Base-by-base conservation (phyloP, 1,140 invertebrate species). In the Pseudoatta argentina region DNA sequence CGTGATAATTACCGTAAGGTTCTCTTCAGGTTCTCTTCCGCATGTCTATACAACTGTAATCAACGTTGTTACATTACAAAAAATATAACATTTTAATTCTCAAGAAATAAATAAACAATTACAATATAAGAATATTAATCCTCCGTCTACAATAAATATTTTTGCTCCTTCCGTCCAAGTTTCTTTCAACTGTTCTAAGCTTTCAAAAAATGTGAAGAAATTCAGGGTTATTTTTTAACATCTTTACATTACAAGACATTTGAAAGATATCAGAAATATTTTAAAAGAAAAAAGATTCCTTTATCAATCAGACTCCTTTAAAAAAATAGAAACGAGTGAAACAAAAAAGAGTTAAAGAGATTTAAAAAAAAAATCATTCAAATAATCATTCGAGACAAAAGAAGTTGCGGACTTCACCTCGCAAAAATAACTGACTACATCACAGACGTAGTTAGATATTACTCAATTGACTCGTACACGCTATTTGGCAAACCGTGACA, bases 381-480 rank as follows among this genome's bases (percentile, higher is more conserved):
- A 55, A 55, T n/a, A n/a, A 57, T 53, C 4, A 14, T 27, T 10
- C 67, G 14, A 76, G 61, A 59, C 44, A 34, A 82, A 86, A 51
- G 21, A 53, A 63, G 57, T 18, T 21, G 39, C 82, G 55, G 57
- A 81, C 81, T 4, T 21, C 64, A 24, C 53, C 59, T 76, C 4
- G 48, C 39, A 27, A 48, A 72, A 89, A 89, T 90, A 90, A 53
- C 12, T 48, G 39, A 16, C 53, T 72, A 59, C 85, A 39, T 90
- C 88, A 78, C 53, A 76, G 53, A 61, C 66, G 66, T n/a, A 64
- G 73, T 12, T 67, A 66, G 51, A 72, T 18, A 44, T 88, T 90
- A 90, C 88, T 90, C 81, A 88, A 88, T 90, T 90, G 89, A 90
- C 75, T 71, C 48, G 39, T 75, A 81, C 59, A 76, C 64, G 86